Percentiles rank a stretch among this genome's conserved stretches.
phyloP scores from a whole-genome alignment of 2,888 invertebrate species.

The Gonocerus acuteangulatus region DNA sequence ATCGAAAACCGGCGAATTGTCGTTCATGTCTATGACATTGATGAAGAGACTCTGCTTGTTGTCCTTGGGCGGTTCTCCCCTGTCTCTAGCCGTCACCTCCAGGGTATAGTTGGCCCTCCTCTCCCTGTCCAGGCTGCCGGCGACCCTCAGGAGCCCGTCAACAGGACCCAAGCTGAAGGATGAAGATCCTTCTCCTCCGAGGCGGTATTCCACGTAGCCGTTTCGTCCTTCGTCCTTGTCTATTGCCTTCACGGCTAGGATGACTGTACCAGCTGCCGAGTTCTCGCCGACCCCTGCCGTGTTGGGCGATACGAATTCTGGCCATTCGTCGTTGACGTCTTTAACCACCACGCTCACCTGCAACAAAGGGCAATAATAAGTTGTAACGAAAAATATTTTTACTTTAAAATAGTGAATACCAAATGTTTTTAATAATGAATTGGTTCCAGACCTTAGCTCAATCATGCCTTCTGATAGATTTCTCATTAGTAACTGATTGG shows the following conservation, averaged over 20 bases:
- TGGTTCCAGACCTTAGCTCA: too few relatives aligned
- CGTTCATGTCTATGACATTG: slow-evolving; percentile 77
- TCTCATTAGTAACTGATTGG: too few relatives aligned
- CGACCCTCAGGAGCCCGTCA: slow-evolving; percentile 78
- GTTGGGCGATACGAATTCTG: slow-evolving; percentile 73
- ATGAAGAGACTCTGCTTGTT: slow-evolving; percentile 63
- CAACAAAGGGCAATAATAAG: neutral
- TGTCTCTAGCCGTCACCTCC: slow-evolving; percentile 73
- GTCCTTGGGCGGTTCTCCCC: slow-evolving; percentile 72
- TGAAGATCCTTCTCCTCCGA: slow-evolving; percentile 43
- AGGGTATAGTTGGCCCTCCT: slow-evolving; percentile 63
- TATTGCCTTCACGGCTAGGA: slow-evolving; percentile 80
- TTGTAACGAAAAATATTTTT: too few relatives aligned
- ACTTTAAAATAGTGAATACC: too few relatives aligned
- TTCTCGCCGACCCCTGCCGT: slow-evolving; percentile 76
- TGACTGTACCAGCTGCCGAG: slow-evolving; percentile 74
- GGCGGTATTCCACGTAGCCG: slow-evolving; percentile 80
- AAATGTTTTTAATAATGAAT: too few relatives aligned
- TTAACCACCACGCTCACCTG: slow-evolving; percentile 80
- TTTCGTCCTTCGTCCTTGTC: slow-evolving; percentile 87
- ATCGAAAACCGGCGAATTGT: slow-evolving; percentile 82
- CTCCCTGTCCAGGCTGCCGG: slow-evolving; percentile 80
- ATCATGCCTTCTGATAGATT: too few relatives aligned
- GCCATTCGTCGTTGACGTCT: slow-evolving; percentile 88
- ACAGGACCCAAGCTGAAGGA: slow-evolving; percentile 73